Base-by-base conservation (phyloP, 2,113 vertebrate genomes). In the Sialia sialis region DNA sequence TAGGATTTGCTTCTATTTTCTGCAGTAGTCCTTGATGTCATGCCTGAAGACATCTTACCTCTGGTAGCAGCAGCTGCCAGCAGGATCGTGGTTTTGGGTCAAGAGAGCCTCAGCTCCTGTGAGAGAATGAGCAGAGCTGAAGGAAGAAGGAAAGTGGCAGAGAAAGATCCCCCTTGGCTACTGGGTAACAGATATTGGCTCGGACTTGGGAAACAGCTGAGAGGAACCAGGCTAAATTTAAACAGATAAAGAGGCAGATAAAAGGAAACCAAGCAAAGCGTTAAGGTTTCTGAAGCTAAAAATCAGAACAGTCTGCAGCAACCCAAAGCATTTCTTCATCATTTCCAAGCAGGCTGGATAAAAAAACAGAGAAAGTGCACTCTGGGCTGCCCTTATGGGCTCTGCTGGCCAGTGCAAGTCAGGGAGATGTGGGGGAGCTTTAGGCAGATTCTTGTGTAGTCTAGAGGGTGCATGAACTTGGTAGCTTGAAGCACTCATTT, bases 191-290 rank as follows among this genome's bases (percentile, higher is more conserved):
- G 73, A 96, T 96, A 97, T 94, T 78, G 85, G 95, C 94, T 97
- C 1, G 0, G 96, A 95, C 91, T 96, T 92, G 84, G 72, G 66
- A 95, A 95, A 82, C 36, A 49, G 82, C 36, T 16, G 74, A 72
- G 59, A 86, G 58, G 64, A 96, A 96, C 94, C 91, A 95, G 94
- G 89, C 97, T 96, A 95, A 96, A 96, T 96, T 91, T 96, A 95
- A 96, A 94, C 80, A 93, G 91, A 95, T 96, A 93, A 90, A 93
- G 95, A 95, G 96, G n/a, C 83, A 51, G 84, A 95, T 97, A 96
- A 95, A 94, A 95, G 85, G 94, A 88, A 94, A 96, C 92, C 96
- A 91, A 92, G 84, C 69, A 91, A 95, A 96, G 77, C 67, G 10
- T 95, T 95, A 96, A 81, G 81, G 38, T 49, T 95, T 96, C 48